Evolutionary conservation across 2,888 invertebrate species (phyloP).

Genomic region (Augochlorella aurata): DNA sequence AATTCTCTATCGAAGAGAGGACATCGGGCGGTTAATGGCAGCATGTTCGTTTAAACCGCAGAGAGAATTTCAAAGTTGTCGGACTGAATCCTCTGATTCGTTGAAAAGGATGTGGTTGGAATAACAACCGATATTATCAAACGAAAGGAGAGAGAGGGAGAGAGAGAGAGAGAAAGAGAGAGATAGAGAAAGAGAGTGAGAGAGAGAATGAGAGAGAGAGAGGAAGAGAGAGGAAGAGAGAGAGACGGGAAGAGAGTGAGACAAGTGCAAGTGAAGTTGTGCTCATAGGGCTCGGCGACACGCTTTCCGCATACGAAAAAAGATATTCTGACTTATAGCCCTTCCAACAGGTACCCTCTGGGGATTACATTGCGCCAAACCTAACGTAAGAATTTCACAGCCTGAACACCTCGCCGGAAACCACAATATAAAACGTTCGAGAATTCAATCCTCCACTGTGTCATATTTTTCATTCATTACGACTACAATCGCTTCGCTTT

Average conservation of each 20-base stretch:
- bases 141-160: conserved; percentile 11
- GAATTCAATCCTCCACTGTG: background rate
- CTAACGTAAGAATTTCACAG: conserved; percentile 46
- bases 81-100: conserved; percentile 74
- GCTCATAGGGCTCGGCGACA: conserved; percentile 60
- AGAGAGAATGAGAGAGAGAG: background rate
- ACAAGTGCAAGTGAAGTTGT: conserved; percentile 23
- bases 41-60: conserved; percentile 61
- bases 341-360: conserved; percentile 39
- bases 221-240: conserved; percentile 8
- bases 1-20: conserved; percentile 40
- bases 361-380: conserved; percentile 51
- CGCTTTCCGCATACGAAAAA: conserved; percentile 75
- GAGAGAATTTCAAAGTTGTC: conserved; percentile 74
- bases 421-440: background rate
- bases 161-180: conserved; percentile 4
- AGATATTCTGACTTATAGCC: conserved; percentile 67
- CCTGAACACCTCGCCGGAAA: background rate
- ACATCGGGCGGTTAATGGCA: conserved; percentile 57
- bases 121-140: conserved; percentile 72
- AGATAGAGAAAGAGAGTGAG: conserved; percentile 8
- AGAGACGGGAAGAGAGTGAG: conserved; percentile 1
- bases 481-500: no score
- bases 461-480: background rate
- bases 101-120: conserved; percentile 75